Evolutionary conservation across 2,113 vertebrate genomes (phyloP).

Genomic region (Engraulis encrasicolus): DNA sequence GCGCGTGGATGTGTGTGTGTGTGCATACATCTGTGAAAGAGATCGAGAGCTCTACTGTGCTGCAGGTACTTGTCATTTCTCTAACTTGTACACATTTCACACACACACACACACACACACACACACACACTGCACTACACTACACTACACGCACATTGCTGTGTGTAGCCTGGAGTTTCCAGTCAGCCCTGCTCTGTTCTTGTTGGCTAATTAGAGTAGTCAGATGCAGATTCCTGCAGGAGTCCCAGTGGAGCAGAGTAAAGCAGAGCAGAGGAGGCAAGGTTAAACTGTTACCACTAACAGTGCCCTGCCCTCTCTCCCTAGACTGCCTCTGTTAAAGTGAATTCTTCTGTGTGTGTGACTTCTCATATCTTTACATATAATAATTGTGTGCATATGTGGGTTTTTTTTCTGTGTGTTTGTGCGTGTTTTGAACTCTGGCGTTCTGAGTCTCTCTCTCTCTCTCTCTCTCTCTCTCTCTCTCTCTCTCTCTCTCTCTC

Average conservation of each 20-base stretch:
- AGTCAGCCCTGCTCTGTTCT: slow-evolving; percentile 50
- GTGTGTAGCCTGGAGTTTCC: slow-evolving; percentile 55
- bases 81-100: too few relatives aligned
- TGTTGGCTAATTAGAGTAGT: slow-evolving; percentile 62
- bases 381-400: background rate
- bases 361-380: background rate
- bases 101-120: slow-evolving; percentile 2
- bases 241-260: slow-evolving; percentile 55
- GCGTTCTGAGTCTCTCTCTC: too few relatives aligned
- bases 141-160: slow-evolving; percentile 19
- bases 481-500: too few relatives aligned
- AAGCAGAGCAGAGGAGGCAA: slow-evolving; percentile 40
- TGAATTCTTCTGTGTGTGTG: background rate
- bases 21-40: slow-evolving; percentile 15
- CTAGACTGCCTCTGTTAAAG: too few relatives aligned
- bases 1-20: slow-evolving; percentile 30
- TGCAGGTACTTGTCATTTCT: slow-evolving; percentile 47
- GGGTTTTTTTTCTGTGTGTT: slow-evolving; percentile 3
- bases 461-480: too few relatives aligned
- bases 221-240: slow-evolving; percentile 62
- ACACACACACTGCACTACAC: background rate
- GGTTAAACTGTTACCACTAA: slow-evolving; percentile 58
- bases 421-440: too few relatives aligned
- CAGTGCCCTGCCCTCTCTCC: background rate
- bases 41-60: too few relatives aligned